Base-by-base conservation (phyloP, 2,888 invertebrate genomes). In the Lymantria monacha region DNA sequence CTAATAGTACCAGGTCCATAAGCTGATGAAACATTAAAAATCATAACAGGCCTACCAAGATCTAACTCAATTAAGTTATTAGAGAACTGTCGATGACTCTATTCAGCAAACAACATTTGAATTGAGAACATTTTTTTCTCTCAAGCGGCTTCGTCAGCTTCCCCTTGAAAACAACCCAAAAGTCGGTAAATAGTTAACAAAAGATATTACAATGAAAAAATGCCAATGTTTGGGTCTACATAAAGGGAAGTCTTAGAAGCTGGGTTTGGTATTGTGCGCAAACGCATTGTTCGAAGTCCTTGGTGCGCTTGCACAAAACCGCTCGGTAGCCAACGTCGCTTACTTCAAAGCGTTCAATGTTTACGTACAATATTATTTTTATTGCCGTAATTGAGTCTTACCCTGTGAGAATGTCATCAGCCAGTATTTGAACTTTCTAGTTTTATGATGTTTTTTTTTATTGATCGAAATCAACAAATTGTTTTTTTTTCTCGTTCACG, bases 121-220 rank as follows among this genome's bases (percentile, higher is more conserved):
- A 79, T 79, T 70, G 72, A 73, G 75, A 79, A 76, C 71, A 74
- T 73, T 81, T 82, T 83, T 83, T 79, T 83, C 60, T 53, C 41
- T 48, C 61, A 55, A 59, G 70, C 75, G 72, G 72, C 79, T 76
- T 76, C 74, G 63, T 69, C 75, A 71, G 75, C 48, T 51, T 66
- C 63, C 81, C 84, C 81, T 83, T 83, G 76, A 82, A 69, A 79
- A 77, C 81, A 83, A 79, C 86, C 89, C 86, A 83, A 89, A 86
- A 89, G 88, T 90, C 85, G 88, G 89, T 89, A 90, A 90, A 90
- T 85, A 86, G 78, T 55, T 69, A 74, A 91, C 90, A 91, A 91
- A 83, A 78, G 85, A 66, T 55, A 58, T 63, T 63, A 91, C 90
- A 90, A 91, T 86, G 59, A 74, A 58, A 82, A 81, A 84, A 87